Percentiles rank a stretch among this genome's conserved stretches.
Evolutionary conservation across 2,113 vertebrate species (phyloP).

Genomic region (Hylia prasina): DNA sequence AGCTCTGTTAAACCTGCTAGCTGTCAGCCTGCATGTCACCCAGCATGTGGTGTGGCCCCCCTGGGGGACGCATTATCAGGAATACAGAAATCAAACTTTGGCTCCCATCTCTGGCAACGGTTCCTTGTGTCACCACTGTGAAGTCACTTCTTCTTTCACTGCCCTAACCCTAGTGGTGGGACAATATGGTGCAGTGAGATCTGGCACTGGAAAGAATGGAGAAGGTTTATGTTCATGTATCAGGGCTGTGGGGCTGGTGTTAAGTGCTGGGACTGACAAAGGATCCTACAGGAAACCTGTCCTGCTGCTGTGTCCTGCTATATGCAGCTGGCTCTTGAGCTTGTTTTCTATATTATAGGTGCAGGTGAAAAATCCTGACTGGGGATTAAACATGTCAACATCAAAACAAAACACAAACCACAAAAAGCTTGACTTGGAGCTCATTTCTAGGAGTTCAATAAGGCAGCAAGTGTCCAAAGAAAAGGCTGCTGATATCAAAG

Average conservation of each 20-base stretch:
- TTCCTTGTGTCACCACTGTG: neutral
- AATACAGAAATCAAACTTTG: neutral
- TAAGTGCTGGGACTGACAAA: neutral
- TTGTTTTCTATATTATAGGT: neutral
- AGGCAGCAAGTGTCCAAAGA: neutral
- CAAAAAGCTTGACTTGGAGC: neutral
- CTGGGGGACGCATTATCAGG: neutral
- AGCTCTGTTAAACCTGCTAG: neutral
- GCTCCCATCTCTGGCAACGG: neutral
- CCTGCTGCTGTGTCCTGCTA: neutral
- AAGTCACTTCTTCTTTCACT: neutral
- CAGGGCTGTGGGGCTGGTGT: neutral
- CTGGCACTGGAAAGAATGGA: neutral
- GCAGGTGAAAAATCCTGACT: neutral
- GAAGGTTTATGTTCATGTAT: neutral
- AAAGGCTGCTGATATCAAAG: neutral
- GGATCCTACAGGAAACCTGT: neutral
- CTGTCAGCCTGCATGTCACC: neutral
- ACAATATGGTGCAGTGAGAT: neutral
- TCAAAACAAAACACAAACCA: neutral
- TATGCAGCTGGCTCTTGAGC: neutral
- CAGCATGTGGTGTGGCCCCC: accelerated
- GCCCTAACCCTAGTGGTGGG: neutral
- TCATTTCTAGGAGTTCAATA: neutral
- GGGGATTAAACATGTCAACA: neutral